These are phyloP conservation scores for Sycophila texana DNA, from an alignment of 2,888 invertebrate species.

Conservation along the genomic window DNA sequence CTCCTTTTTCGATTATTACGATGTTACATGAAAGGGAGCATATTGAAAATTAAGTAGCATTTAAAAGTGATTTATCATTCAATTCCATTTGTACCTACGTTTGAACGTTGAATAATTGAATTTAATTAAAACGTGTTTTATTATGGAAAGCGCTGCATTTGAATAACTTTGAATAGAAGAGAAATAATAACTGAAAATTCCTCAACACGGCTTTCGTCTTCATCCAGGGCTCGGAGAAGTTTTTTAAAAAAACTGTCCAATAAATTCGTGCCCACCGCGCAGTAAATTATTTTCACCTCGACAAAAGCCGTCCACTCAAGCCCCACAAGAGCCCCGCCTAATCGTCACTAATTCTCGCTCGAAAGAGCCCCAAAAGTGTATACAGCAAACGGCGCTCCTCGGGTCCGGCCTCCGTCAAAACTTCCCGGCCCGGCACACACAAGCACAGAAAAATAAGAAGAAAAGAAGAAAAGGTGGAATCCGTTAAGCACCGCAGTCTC, in stretches of 20 bases:
- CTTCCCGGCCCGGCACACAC: neutral
- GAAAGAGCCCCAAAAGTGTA: slow-evolving; percentile 20
- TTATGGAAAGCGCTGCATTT: too few relatives aligned
- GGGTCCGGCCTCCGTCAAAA: too few relatives aligned
- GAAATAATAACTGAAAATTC: too few relatives aligned
- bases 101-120: too few relatives aligned
- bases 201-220: neutral
- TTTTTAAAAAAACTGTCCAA: slow-evolving; percentile 17
- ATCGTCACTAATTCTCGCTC: slow-evolving; percentile 48
- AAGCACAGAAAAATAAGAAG: neutral
- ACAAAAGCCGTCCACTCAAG: slow-evolving; percentile 22
- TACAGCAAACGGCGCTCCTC: neutral
- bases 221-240: neutral
- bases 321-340: slow-evolving; percentile 20
- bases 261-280: slow-evolving; percentile 8
- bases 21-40: slow-evolving; percentile 7
- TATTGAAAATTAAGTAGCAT: slow-evolving; percentile 28
- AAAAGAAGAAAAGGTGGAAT: slow-evolving; percentile 27
- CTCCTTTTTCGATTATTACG: neutral
- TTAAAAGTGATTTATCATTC: slow-evolving; percentile 21
- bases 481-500: slow-evolving; percentile 13
- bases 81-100: neutral
- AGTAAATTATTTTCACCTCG: slow-evolving; percentile 36
- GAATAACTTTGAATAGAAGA: too few relatives aligned
- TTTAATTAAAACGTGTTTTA: neutral